Conservation (phyloP, 2,797 vertebrate genomes). For the Sebastes melanostomus region DNA sequence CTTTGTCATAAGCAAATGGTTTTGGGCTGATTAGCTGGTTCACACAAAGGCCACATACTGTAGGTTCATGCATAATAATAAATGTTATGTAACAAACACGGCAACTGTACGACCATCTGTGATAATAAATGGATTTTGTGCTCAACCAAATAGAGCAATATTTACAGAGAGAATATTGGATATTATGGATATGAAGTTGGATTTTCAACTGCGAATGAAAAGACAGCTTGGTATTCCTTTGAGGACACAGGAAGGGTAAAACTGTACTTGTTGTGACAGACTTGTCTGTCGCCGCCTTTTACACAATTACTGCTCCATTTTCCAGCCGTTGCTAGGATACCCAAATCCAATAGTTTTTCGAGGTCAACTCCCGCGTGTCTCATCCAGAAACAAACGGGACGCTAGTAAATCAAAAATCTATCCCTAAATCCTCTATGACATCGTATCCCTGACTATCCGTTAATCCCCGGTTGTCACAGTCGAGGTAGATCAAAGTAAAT, state of each 20-base stretch:
- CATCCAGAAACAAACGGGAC: slow-evolving; percentile 65
- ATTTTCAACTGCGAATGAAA: slow-evolving; percentile 36
- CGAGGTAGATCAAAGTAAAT: slow-evolving; percentile 68
- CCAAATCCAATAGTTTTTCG: slow-evolving; percentile 57
- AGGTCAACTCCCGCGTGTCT: slow-evolving; percentile 59
- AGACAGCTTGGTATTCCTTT: slow-evolving; percentile 21
- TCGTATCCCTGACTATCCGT: slow-evolving; percentile 43
- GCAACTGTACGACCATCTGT: not conserved
- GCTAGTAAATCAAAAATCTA: slow-evolving; percentile 64
- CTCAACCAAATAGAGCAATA: not conserved
- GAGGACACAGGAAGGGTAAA: slow-evolving; percentile 49
- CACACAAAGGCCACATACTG: not conserved
- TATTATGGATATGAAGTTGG: not conserved
- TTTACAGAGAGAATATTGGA: not conserved
- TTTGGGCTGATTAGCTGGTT: slow-evolving; percentile 43
- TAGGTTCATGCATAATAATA: not conserved
- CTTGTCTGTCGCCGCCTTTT: slow-evolving; percentile 48
- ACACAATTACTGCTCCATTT: slow-evolving; percentile 67
- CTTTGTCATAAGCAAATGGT: slow-evolving; percentile 41
- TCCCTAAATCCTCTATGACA: slow-evolving; percentile 68
- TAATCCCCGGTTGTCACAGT: slow-evolving; percentile 67
- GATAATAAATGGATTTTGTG: not conserved
- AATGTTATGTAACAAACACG: not conserved
- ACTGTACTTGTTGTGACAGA: slow-evolving; percentile 59
- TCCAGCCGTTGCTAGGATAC: slow-evolving; percentile 67